Evolutionary conservation across 2,888 invertebrate genomes (phyloP).

Genomic region (Drosophila subquinaria): DNA sequence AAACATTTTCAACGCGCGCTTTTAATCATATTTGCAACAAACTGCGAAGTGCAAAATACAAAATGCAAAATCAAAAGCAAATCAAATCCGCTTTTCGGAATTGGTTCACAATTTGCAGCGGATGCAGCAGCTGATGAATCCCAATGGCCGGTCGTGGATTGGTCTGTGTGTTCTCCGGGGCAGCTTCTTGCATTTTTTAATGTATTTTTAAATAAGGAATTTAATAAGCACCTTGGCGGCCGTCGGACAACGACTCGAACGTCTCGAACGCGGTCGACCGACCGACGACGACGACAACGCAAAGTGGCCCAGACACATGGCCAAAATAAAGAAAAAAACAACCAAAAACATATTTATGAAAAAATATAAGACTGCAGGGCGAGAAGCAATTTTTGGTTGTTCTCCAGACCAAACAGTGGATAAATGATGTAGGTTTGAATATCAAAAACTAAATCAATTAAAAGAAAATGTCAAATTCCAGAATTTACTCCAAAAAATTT

Average conservation of each 20-base stretch:
- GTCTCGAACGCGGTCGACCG: conserved; percentile 20
- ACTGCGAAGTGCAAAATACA: conserved; percentile 43
- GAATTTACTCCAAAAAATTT: background rate
- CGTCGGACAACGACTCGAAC: conserved; percentile 69
- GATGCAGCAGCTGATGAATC: conserved; percentile 60
- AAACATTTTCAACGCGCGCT: conserved; percentile 77
- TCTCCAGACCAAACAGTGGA: conserved; percentile 57
- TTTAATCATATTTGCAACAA: conserved; percentile 67
- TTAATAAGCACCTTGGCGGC: conserved; percentile 80
- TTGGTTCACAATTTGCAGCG: conserved; percentile 64
- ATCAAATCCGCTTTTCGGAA: conserved; percentile 66
- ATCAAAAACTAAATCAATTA: background rate
- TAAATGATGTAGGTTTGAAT: background rate
- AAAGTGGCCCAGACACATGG: conserved; percentile 81
- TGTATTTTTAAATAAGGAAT: conserved; percentile 82
- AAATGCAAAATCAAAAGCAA: conserved; percentile 69
- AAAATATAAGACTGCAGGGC: conserved; percentile 66
- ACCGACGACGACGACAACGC: conserved; percentile 70
- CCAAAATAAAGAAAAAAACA: conserved; percentile 43
- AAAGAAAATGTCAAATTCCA: background rate
- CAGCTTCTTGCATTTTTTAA: conserved; percentile 82
- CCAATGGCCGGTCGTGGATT: conserved; percentile 33
- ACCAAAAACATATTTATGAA: conserved; percentile 18
- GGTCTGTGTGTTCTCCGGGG: conserved; percentile 43
- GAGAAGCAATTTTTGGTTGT: conserved; percentile 69